phyloP scores from a whole-genome alignment of 2,113 vertebrate species.

The Clarias magur region DNA sequence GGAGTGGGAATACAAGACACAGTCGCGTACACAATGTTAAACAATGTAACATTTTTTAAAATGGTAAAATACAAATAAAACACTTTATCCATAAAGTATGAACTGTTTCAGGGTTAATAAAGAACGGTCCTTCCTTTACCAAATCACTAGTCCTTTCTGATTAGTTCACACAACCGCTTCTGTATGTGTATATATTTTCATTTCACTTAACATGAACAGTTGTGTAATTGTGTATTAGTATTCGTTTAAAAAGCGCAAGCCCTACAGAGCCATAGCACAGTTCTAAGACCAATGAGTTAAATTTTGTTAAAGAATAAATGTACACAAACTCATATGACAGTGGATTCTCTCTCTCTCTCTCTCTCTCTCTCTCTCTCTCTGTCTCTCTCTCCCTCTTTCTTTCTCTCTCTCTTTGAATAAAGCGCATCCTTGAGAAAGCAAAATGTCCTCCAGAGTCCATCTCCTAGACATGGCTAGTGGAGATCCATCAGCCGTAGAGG shows the following conservation, averaged over 20 bases:
- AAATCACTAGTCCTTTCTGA: neutral
- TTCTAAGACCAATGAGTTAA: neutral
- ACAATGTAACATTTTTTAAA: too few species aligned
- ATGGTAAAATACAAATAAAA: too few species aligned
- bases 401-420: neutral
- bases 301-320: neutral
- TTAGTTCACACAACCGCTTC: neutral
- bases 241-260: neutral
- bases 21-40: too few species aligned
- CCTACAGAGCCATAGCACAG: neutral
- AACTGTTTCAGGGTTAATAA: neutral
- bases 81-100: neutral
- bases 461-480: neutral
- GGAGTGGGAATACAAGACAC: too few species aligned
- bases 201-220: neutral
- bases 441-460: constrained; percentile 19
- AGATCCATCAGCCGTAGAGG: constrained; percentile 9
- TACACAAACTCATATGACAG: neutral
- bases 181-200: neutral
- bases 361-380: too few species aligned
- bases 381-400: too few species aligned
- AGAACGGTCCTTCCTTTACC: neutral
- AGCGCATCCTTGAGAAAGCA: neutral
- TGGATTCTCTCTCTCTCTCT: too few species aligned
- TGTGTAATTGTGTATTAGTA: neutral